phyloP scores from a whole-genome alignment of 2,113 vertebrate genomes.

The Riparia riparia region DNA sequence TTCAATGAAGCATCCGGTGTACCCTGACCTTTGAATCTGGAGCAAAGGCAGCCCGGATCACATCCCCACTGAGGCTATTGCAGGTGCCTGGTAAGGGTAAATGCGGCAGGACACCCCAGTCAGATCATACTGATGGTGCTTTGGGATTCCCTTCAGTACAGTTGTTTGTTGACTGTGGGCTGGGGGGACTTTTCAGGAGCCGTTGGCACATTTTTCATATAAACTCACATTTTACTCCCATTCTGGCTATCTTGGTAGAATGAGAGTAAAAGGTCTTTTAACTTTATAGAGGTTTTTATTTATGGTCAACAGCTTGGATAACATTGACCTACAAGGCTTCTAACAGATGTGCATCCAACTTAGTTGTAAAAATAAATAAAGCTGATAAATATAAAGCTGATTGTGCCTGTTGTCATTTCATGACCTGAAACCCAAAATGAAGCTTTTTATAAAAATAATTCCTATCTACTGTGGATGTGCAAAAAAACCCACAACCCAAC shows the following conservation, averaged over 20 bases:
- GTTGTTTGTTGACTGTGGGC: neutral
- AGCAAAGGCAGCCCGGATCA: fast-evolving
- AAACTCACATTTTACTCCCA: neutral
- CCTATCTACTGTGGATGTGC: neutral
- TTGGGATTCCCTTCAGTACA: neutral
- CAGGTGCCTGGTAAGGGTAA: neutral
- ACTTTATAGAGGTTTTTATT: neutral
- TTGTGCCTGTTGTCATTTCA: neutral
- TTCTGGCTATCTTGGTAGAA: neutral
- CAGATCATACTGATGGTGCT: neutral
- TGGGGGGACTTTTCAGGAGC: neutral
- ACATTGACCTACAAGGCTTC: neutral
- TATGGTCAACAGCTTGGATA: neutral
- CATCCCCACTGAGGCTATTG: fast-evolving
- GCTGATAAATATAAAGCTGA: neutral
- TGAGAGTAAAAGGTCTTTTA: neutral
- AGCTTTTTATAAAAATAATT: neutral
- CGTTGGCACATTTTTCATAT: neutral
- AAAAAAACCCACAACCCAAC: neutral
- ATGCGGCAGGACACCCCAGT: neutral
- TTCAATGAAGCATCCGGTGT: fast-evolving
- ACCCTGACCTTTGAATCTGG: neutral
- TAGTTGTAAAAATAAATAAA: neutral
- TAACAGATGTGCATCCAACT: neutral
- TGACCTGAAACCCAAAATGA: neutral